A percentile compares a stretch with the other conserved stretches of the same genome.
Evolutionary conservation across 2,888 invertebrate species (phyloP).

Genomic region (Drosophila seclusa): DNA sequence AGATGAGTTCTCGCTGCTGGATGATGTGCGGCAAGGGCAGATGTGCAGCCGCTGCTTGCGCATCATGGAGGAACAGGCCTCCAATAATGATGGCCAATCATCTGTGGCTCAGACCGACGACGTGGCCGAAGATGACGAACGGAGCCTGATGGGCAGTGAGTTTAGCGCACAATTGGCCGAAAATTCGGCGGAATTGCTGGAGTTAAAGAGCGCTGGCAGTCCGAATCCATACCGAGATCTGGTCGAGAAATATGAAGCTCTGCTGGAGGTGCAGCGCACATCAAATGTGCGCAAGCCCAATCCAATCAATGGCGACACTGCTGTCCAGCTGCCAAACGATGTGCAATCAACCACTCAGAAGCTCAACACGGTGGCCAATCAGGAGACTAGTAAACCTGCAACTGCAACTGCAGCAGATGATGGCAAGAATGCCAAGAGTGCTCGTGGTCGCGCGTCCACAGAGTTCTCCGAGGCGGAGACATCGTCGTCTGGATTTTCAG

Average conservation of each 20-base stretch:
- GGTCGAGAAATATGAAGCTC: constrained; percentile 94
- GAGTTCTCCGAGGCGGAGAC: constrained; percentile 95
- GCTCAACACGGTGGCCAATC: not conserved
- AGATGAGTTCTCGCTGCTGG: constrained; percentile 92
- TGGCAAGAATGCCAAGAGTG: constrained; percentile 43
- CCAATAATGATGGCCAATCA: constrained; percentile 85
- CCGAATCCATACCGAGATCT: constrained; percentile 91
- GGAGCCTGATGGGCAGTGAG: constrained; percentile 86
- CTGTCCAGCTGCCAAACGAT: constrained; percentile 86
- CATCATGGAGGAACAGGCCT: constrained; percentile 86
- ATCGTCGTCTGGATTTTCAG: constrained; percentile 93
- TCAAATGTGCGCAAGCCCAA: constrained; percentile 86
- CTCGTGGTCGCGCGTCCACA: constrained; percentile 89
- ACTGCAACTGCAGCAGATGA: constrained; percentile 38
- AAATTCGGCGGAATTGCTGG: constrained; percentile 81
- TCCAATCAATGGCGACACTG: constrained; percentile 50
- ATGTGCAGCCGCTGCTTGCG: constrained; percentile 92
- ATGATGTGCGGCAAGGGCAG: constrained; percentile 95
- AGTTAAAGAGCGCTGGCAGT: constrained; percentile 67
- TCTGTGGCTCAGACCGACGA: constrained; percentile 90
- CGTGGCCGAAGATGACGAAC: constrained; percentile 86
- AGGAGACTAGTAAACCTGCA: constrained; percentile 21
- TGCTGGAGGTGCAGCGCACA: constrained; percentile 90
- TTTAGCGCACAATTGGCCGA: constrained; percentile 66
- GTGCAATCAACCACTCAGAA: constrained; percentile 87